These are phyloP conservation scores for Eubasilissa regina DNA, from an alignment of 1,140 invertebrate species.

Conservation along the genomic window DNA sequence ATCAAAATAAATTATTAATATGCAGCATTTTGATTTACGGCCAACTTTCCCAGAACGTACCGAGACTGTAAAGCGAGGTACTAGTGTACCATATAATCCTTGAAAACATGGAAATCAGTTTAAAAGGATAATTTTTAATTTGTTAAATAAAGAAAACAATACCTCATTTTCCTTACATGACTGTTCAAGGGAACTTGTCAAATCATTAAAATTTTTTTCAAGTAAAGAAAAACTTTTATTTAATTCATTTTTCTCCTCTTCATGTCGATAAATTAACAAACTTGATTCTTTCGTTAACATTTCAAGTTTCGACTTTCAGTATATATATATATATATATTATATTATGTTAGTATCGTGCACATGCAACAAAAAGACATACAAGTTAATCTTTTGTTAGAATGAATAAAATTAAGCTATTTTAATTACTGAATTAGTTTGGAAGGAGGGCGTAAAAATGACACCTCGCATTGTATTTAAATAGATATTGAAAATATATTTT, in stretches of 20 bases:
- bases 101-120: neutral
- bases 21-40: no score
- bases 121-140: no score
- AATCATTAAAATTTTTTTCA: slow-evolving; percentile 25
- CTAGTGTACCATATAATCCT: neutral
- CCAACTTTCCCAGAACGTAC: no score
- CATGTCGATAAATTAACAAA: neutral
- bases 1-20: no score
- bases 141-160: neutral
- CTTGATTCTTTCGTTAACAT: slow-evolving; percentile 12
- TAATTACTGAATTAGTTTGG: no score
- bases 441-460: no score
- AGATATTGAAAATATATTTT: no score
- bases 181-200: slow-evolving; percentile 35
- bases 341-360: neutral
- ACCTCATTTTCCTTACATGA: slow-evolving; percentile 25
- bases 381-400: no score
- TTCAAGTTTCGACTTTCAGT: slow-evolving; percentile 6
- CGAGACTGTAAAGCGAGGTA: no score
- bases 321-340: no score
- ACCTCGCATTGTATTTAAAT: no score
- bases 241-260: slow-evolving; percentile 11
- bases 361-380: neutral
- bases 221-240: neutral
- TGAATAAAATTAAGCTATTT: no score